Evolutionary conservation across 1,140 invertebrate genomes (phyloP), one percentile per base, ranked within the genome.

Genomic region (Coelopa frigida): DNA sequence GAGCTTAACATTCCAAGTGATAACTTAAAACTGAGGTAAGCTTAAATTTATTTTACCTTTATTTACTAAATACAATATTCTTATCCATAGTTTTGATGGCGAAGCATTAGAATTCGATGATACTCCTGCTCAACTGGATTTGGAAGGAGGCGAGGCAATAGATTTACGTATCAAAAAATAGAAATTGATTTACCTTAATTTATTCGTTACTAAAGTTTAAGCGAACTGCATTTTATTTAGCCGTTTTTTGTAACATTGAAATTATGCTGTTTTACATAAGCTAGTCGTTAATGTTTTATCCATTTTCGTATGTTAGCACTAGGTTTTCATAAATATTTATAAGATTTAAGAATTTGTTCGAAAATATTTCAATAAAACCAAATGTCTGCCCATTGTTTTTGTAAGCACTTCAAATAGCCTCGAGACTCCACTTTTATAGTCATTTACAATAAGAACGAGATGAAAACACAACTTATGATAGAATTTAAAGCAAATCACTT

Each of bases 121-220:
- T 44, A 65, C 61, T 14, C 62, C 61, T 0, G 46, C 42, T 10
- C 53, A 56, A 32, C 52, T 65, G 20, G 59, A 65, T 11, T 60
- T 65, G 52, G 61, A 65, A 49, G 57, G 59, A 17, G 61, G 58
- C 38, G 61, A 65, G 51, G 50, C 57, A 35, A 57, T 65, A 26
- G 61, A 65, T 51, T 44, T 62, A 5, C 43, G 51, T n/a, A 15
- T 50, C 4, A 41, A 45, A 41, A n/a, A 45, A 18, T 38, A 61
- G 61, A 58, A 59, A 22, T 37, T 11, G 10, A 11, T n/a, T 18
- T 37, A 37, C 20, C 20, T 8, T 37, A 1, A 5, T 23, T 14
- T 39, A 23, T 14, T 39, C 22, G 22, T 20, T 14, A 11, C 6
- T 8, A 39, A 22, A n/a, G 7, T n/a, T 15, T 40, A 26, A 10